Evolutionary conservation across 2,888 invertebrate species (phyloP).

Genomic region (Amphiduros pacificus): DNA sequence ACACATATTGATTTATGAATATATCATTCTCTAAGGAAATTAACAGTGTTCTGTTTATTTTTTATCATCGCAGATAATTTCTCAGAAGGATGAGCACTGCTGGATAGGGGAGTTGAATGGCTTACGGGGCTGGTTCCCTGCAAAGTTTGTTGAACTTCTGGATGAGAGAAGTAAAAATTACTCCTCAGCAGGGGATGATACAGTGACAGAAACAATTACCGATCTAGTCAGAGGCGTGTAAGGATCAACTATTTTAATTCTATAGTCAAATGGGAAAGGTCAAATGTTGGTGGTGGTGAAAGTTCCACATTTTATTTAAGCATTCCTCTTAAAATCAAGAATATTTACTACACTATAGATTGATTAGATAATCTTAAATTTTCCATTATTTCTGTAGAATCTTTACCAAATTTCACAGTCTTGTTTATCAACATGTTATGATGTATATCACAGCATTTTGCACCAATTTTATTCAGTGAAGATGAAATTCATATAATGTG

Average conservation of each 20-base stretch:
- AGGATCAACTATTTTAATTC: constrained; percentile 30
- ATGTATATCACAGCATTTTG: too few relatives aligned
- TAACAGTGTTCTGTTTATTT: not conserved
- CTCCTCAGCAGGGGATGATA: constrained; percentile 81
- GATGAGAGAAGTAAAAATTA: constrained; percentile 86
- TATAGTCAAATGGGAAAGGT: too few relatives aligned
- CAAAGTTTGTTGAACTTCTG: constrained; percentile 91
- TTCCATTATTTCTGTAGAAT: too few relatives aligned
- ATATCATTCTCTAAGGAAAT: not conserved
- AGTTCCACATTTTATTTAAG: too few relatives aligned
- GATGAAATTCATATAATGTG: too few relatives aligned
- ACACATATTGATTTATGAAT: not conserved
- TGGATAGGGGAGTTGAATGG: constrained; percentile 98
- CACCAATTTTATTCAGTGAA: too few relatives aligned
- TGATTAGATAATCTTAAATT: too few relatives aligned
- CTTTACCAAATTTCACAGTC: too few relatives aligned
- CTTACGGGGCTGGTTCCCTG: constrained; percentile 89
- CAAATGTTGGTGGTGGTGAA: too few relatives aligned
- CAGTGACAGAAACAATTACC: constrained; percentile 93
- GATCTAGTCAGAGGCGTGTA: constrained; percentile 87
- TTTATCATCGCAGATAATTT: constrained; percentile 67
- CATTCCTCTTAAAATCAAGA: too few relatives aligned
- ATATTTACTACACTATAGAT: too few relatives aligned
- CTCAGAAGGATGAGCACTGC: constrained; percentile 96
- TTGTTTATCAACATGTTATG: too few relatives aligned